A percentile compares a stretch with the other conserved stretches of the same genome.
phyloP scores from a whole-genome alignment of 2,113 vertebrate genomes.

The Pygoscelis adeliae region DNA sequence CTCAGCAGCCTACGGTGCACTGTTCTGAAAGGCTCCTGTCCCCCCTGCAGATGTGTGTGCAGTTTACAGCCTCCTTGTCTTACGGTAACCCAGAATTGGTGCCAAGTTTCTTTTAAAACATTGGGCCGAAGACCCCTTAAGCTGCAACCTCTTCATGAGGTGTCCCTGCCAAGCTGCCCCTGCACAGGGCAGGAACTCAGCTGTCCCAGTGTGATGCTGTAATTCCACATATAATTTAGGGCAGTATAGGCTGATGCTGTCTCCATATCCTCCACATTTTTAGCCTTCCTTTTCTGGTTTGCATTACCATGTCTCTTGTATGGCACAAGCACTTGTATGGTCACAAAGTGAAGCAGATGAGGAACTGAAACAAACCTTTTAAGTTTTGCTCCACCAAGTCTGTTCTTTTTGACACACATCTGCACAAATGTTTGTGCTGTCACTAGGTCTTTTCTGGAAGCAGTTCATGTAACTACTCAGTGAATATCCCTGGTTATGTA shows the following conservation, averaged over 20 bases:
- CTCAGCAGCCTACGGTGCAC: neutral
- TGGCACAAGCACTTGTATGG: neutral
- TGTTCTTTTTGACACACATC: neutral
- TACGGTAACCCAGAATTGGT: neutral
- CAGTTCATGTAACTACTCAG: neutral
- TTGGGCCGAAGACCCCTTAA: neutral
- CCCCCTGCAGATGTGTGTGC: neutral
- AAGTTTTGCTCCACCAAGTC: neutral
- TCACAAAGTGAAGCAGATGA: neutral
- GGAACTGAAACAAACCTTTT: neutral
- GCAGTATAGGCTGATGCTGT: neutral
- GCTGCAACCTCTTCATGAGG: neutral
- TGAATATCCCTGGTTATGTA: neutral
- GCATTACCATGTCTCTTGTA: neutral
- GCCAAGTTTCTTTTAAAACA: neutral
- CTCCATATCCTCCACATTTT: neutral
- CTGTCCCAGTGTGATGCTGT: neutral
- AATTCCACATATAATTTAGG: neutral
- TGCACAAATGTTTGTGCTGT: neutral
- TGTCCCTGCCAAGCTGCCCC: neutral
- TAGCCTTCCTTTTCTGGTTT: neutral
- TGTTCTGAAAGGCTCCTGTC: neutral
- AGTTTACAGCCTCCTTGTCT: neutral
- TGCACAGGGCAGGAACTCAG: neutral
- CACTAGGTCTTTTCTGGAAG: neutral